phyloP scores from a whole-genome alignment of 1,140 invertebrate species.

The Periplaneta americana region DNA sequence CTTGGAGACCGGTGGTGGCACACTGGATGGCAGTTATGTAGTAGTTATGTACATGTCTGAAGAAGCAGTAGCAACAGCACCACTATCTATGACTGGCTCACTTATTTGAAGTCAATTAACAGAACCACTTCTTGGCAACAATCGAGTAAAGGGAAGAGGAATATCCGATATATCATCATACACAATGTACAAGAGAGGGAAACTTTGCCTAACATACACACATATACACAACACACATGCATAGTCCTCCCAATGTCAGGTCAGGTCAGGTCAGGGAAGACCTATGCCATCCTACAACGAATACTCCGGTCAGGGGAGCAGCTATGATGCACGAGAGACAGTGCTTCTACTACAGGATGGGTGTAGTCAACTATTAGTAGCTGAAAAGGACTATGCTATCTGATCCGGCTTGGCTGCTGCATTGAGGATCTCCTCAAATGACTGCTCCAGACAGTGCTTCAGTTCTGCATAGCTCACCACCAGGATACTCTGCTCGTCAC shows the following conservation, averaged over 20 bases:
- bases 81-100: no score
- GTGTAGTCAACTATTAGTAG: not conserved
- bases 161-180: not conserved
- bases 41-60: not conserved
- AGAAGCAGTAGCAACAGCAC: not conserved
- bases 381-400: not conserved
- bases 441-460: slow-evolving; percentile 89
- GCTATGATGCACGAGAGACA: not conserved
- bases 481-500: slow-evolving; percentile 92
- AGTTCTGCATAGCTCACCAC: slow-evolving; percentile 92
- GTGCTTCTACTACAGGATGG: no score
- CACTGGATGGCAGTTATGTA: not conserved
- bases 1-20: not conserved
- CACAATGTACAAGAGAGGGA: not conserved
- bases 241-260: not conserved
- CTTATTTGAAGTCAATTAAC: not conserved
- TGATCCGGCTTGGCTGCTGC: slow-evolving; percentile 41
- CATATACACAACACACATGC: not conserved
- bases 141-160: not conserved
- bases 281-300: not conserved
- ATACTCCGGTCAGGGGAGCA: no score
- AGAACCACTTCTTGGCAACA: not conserved
- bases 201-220: not conserved
- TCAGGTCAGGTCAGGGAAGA: not conserved
- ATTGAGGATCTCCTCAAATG: slow-evolving; percentile 77